Percentiles rank a stretch among this genome's conserved stretches.
phyloP scores from a whole-genome alignment of 2,113 vertebrate species.

The Ascaphus truei region DNA sequence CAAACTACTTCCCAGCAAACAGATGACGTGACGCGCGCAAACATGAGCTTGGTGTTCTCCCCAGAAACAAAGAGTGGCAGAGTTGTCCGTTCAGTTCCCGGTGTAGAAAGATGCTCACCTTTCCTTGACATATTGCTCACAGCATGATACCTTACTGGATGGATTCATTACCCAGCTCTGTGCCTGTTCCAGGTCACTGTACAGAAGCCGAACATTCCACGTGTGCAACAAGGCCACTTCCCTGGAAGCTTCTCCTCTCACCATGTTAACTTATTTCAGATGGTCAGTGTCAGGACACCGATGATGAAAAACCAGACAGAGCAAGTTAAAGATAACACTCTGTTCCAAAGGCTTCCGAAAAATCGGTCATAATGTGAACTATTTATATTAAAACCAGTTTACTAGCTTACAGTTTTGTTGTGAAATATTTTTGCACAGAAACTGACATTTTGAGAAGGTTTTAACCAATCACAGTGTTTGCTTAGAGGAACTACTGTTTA shows the following conservation, averaged over 20 bases:
- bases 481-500: conserved; percentile 70
- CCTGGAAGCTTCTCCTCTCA: conserved; percentile 54
- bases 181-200: conserved; percentile 62
- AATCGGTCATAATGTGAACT: conserved; percentile 73
- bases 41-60: conserved; percentile 55
- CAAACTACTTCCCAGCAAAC: conserved; percentile 98
- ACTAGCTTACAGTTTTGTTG: conserved; percentile 75
- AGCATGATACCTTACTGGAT: conserved; percentile 69
- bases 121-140: conserved; percentile 68
- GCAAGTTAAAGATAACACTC: conserved; percentile 45
- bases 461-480: conserved; percentile 80
- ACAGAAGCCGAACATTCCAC: conserved; percentile 80
- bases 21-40: conserved; percentile 87
- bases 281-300: conserved; percentile 55
- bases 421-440: conserved; percentile 70
- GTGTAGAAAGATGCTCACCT: conserved; percentile 68
- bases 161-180: conserved; percentile 63
- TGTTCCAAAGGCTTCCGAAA: conserved; percentile 71
- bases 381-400: conserved; percentile 79
- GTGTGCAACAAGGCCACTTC: conserved; percentile 57
- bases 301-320: conserved; percentile 55
- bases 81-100: conserved; percentile 64
- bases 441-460: conserved; percentile 74
- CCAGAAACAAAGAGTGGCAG: conserved; percentile 56
- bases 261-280: conserved; percentile 47